phyloP scores from a whole-genome alignment of 2,888 invertebrate species.

The Carcina quercana region DNA sequence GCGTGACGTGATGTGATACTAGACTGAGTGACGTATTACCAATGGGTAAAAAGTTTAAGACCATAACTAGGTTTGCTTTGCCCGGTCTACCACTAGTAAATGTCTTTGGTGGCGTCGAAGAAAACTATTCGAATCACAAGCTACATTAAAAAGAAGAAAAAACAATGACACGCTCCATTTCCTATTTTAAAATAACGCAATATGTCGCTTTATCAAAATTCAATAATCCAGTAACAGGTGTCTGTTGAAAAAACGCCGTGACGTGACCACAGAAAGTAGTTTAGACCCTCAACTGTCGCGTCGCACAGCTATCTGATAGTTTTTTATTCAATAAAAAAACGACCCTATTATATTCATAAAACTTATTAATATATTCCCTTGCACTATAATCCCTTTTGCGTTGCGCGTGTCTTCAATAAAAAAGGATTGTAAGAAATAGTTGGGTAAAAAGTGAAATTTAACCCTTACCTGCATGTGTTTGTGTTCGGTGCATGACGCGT shows the following conservation, averaged over 20 bases:
- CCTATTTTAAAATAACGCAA: constrained; percentile 24
- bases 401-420: constrained; percentile 26
- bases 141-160: constrained; percentile 1
- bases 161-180: constrained; percentile 8
- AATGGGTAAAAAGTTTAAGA: no score
- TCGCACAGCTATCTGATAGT: constrained; percentile 54
- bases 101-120: no score
- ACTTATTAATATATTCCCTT: constrained; percentile 28
- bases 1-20: no score
- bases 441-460: constrained; percentile 47
- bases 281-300: constrained; percentile 61
- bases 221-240: constrained; percentile 62
- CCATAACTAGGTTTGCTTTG: no score
- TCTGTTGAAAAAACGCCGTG: constrained; percentile 50
- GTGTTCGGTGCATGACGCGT: constrained; percentile 25
- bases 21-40: no score
- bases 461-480: constrained; percentile 28
- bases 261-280: constrained; percentile 59
- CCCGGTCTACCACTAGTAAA: no score
- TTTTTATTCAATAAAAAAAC: constrained; percentile 32
- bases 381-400: constrained; percentile 28
- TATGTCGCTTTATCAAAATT: constrained; percentile 47
- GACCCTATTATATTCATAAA: constrained; percentile 32
- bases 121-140: no score
- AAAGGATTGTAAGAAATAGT: constrained; percentile 39